Conservation (phyloP, 2,113 vertebrate species). For the Chaetodon auriga region DNA sequence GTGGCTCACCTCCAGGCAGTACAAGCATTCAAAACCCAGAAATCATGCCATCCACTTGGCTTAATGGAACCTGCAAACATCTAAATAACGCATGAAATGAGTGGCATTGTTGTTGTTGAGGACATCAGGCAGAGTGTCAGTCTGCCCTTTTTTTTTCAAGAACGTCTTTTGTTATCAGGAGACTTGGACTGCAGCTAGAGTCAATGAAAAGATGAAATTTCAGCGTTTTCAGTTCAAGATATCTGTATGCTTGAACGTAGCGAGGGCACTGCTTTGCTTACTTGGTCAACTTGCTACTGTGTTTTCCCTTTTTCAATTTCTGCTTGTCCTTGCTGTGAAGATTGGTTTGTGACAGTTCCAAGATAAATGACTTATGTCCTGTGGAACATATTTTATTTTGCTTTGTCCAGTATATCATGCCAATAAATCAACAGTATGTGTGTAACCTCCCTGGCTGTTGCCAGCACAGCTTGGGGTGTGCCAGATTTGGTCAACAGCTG, state of each 20-base stretch:
- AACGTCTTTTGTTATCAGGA: background rate
- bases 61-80: constrained; percentile 16
- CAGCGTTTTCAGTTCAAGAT: background rate
- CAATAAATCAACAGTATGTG: constrained; percentile 76
- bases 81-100: constrained; percentile 16
- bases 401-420: constrained; percentile 78
- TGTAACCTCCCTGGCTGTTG: constrained; percentile 62
- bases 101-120: constrained; percentile 2
- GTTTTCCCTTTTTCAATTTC: constrained; percentile 56
- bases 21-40: constrained; percentile 19
- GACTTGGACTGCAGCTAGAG: background rate
- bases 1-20: constrained; percentile 31
- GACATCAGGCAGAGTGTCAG: background rate
- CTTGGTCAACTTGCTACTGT: constrained; percentile 54
- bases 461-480: constrained; percentile 57
- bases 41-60: background rate
- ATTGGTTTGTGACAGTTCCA: constrained; percentile 74
- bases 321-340: constrained; percentile 69
- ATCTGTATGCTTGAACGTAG: background rate
- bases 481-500: constrained; percentile 74
- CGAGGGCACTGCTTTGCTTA: constrained; percentile 52
- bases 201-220: constrained; percentile 1
- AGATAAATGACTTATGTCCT: constrained; percentile 74
- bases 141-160: constrained; percentile 2
- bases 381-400: constrained; percentile 77